Conservation (phyloP, 2,113 vertebrate genomes). For the Pavo muticus region DNA sequence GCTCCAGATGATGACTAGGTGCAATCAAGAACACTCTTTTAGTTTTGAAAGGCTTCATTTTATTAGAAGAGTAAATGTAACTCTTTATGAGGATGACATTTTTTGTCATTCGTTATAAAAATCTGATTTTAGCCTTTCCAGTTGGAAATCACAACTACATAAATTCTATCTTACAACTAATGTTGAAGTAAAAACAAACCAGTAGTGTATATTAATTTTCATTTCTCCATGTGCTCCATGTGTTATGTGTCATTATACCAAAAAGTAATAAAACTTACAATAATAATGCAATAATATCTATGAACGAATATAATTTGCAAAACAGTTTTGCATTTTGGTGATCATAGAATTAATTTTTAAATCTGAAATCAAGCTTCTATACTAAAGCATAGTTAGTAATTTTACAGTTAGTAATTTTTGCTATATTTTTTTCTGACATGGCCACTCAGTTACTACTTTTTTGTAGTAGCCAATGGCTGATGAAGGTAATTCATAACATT, state of each 20-base stretch:
- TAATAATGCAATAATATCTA: not conserved
- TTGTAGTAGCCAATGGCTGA: not conserved
- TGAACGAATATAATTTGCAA: not conserved
- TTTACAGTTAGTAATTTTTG: not conserved
- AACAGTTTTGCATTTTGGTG: not conserved
- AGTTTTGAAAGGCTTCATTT: not conserved
- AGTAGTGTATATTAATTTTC: not conserved
- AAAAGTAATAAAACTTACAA: not conserved
- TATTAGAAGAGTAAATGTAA: not conserved
- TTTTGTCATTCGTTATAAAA: not conserved
- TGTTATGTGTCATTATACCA: not conserved
- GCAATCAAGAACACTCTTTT: not conserved
- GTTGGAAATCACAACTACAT: not conserved
- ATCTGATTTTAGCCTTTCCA: not conserved
- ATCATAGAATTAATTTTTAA: conserved; percentile 1
- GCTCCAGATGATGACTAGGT: not conserved
- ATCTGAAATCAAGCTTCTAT: not conserved
- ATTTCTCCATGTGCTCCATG: not conserved
- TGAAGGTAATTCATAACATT: conserved; percentile 45
- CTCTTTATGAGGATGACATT: not conserved
- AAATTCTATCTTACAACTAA: not conserved
- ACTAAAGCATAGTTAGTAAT: not conserved
- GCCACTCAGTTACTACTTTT: not conserved
- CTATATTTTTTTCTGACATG: not conserved
- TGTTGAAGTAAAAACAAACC: not conserved